phyloP scores from a whole-genome alignment of 2,888 invertebrate species.

The Spilarctia lutea region DNA sequence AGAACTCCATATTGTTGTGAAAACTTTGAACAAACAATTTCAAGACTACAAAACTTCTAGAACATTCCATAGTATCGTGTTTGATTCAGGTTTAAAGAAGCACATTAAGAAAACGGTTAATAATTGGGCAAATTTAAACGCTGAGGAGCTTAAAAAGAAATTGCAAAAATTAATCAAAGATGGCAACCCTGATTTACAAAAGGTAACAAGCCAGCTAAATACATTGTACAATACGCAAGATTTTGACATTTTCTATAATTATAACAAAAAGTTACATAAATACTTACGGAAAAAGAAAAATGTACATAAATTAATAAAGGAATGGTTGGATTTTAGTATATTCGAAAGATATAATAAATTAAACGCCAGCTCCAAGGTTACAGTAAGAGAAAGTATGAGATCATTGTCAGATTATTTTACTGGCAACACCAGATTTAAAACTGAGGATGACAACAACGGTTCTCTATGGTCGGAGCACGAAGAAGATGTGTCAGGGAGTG shows the following conservation, averaged over 20 bases:
- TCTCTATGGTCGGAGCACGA: neutral
- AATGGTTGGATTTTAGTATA: slow-evolving; percentile 11
- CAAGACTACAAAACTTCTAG: neutral
- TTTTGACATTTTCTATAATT: slow-evolving; percentile 5
- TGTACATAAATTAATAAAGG: neutral
- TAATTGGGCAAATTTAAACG: neutral
- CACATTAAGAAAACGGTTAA: neutral
- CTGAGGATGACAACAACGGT: neutral
- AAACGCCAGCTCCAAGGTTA: neutral
- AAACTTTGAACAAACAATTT: neutral
- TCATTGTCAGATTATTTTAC: neutral
- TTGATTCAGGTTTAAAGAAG: slow-evolving; percentile 12
- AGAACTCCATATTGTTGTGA: neutral
- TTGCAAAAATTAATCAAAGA: neutral
- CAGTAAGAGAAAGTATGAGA: neutral
- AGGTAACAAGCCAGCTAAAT: neutral
- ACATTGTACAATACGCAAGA: slow-evolving; percentile 3
- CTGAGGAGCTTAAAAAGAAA: neutral
- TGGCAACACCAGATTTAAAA: neutral
- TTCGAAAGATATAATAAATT: slow-evolving; percentile 7
- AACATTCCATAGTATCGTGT: neutral
- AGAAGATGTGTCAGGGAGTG: slow-evolving; percentile 5
- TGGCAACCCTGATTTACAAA: slow-evolving; percentile 10
- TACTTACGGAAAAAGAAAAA: slow-evolving; percentile 3
- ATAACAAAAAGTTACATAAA: neutral